Evolutionary conservation across 30 jellyfish, hydroid and myxozoan genomes (phyloP), one percentile per base, ranked within the genome.

Genomic region (Hydractinia echinata): DNA sequence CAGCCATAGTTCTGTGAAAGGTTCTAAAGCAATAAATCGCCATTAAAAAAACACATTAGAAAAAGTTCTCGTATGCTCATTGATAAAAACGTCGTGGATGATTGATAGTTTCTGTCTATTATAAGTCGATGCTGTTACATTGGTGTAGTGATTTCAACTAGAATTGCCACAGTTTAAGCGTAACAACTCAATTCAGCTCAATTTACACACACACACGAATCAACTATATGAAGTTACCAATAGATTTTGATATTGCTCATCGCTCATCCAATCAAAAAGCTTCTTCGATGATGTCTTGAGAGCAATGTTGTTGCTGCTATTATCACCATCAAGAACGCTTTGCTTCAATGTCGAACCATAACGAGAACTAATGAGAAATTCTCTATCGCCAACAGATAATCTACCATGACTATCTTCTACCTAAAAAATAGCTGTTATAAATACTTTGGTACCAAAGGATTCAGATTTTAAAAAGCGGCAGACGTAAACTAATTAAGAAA

Each of bases 241-340:
- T 50, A 90, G 76, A 70, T 90, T 81, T 76, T 84, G 92, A 80
- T 80, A 90, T 53, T 90, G 97, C 82, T 90, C 97, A 77, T 85
- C 95, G 53, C 79, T 55, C 56, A 90, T 79, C 97, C 97, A 90
- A 82, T 90, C 97, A 84, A 90, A 85, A 6, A 95, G 97, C 76
- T 90, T 90, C 87, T 85, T 90, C 55, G 48, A 81, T 53, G 79
- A 53, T 1, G 95, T 83, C 62, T 73, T 89, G 4, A 84, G 91
- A 44, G 94, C 89, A 70, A 66, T 73, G 68, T 19, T 19, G n/a
- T 71, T 71, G 67, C 10, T 52, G 74, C 81, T 88, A 82, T 88
- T 79, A 13, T 89, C 54, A 5, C 79, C 86, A 52, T 80, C 54
- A 1, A 85, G 85, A 60, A 66, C 51, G 77, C 79, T 85, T 56